These are phyloP conservation scores for Gastrophryne carolinensis DNA, from an alignment of 2,797 vertebrate species.

Conservation along the genomic window DNA sequence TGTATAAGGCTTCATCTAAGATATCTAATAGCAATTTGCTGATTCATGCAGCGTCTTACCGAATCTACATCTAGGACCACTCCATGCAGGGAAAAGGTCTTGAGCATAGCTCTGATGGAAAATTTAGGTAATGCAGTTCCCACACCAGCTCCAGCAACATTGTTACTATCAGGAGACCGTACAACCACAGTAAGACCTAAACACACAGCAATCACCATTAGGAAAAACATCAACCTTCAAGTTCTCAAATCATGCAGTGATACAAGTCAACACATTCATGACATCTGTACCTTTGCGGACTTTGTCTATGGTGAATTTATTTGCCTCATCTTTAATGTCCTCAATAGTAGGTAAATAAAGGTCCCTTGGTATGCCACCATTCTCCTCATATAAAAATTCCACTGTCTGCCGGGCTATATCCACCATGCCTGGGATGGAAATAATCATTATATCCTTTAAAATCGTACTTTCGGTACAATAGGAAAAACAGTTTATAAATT, in stretches of 20 bases:
- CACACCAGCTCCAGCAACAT: slow-evolving; percentile 83
- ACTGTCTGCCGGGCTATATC: slow-evolving; percentile 97
- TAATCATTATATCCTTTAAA: too few species aligned
- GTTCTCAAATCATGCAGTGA: neutral
- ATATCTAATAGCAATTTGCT: neutral
- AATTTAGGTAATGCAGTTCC: slow-evolving; percentile 94
- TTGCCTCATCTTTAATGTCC: slow-evolving; percentile 97
- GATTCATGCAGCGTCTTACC: slow-evolving; percentile 68
- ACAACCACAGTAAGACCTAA: slow-evolving; percentile 93
- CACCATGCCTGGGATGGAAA: slow-evolving; percentile 84
- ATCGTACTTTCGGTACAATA: too few species aligned
- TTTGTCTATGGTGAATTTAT: slow-evolving; percentile 98
- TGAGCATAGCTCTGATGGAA: slow-evolving; percentile 95
- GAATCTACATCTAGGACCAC: slow-evolving; percentile 95
- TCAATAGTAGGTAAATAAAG: slow-evolving; percentile 98
- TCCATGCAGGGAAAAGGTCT: slow-evolving; percentile 94
- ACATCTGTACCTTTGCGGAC: slow-evolving; percentile 90
- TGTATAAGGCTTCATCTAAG: neutral
- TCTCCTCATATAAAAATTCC: slow-evolving; percentile 97
- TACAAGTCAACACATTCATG: neutral
- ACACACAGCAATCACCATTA: neutral
- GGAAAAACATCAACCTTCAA: neutral
- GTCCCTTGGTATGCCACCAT: slow-evolving; percentile 95
- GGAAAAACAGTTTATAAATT: too few species aligned
- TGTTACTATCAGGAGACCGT: slow-evolving; percentile 93